A percentile compares a stretch with the other conserved stretches of the same genome.
Conservation (phyloP, 2,113 vertebrate species). For the Dipodomys stephensi region DNA sequence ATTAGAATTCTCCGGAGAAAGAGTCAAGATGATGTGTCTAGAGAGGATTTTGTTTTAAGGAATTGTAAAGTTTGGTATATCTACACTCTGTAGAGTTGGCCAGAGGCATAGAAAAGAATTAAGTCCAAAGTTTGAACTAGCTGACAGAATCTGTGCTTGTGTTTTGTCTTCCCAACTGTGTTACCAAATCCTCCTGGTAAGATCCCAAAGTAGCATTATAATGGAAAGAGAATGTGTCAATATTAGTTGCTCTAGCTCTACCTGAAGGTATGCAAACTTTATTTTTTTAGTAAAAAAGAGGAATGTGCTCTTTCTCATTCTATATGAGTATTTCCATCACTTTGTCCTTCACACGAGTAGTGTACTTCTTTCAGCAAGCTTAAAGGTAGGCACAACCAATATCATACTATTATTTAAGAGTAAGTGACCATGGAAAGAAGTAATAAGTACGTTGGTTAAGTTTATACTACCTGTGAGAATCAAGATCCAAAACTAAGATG, state of each 20-base stretch:
- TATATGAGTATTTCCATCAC: neutral
- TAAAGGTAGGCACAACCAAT: neutral
- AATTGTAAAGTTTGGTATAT: neutral
- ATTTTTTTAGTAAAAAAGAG: neutral
- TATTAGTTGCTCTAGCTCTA: neutral
- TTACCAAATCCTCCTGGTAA: neutral
- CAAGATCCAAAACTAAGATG: neutral
- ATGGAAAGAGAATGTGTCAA: conserved; percentile 39
- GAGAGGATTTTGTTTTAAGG: neutral
- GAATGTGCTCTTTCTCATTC: neutral
- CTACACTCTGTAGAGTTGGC: neutral
- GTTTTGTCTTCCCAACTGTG: conserved; percentile 13
- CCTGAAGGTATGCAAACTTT: no score
- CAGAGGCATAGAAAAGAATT: neutral
- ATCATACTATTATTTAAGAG: neutral
- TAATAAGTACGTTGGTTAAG: neutral
- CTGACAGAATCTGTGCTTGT: neutral
- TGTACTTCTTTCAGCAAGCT: neutral
- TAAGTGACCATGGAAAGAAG: neutral
- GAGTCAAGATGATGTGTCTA: neutral
- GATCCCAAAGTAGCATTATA: neutral
- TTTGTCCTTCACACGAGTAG: neutral
- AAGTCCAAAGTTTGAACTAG: neutral
- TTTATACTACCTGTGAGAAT: neutral
- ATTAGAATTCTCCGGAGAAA: neutral